Evolutionary conservation across 2,113 vertebrate genomes (phyloP).

Genomic region (Hipposideros armiger): DNA sequence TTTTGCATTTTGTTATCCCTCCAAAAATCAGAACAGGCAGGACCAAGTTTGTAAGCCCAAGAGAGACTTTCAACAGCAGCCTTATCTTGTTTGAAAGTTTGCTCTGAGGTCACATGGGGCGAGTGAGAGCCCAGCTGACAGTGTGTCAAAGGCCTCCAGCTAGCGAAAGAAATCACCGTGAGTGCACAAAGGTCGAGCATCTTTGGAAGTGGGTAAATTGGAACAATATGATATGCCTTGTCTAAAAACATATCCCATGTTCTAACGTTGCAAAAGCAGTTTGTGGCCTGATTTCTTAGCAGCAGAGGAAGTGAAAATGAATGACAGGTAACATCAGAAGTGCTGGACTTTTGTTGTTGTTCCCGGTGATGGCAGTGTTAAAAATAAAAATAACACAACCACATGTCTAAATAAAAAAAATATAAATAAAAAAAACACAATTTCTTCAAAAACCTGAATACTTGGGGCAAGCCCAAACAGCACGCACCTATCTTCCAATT

Average conservation of each 20-base stretch:
- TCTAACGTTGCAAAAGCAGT: slow-evolving; percentile 60
- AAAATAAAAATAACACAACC: slow-evolving; percentile 38
- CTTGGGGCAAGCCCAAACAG: slow-evolving; percentile 68
- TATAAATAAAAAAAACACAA: neutral
- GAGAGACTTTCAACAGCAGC: slow-evolving; percentile 60
- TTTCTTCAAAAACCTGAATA: slow-evolving; percentile 33
- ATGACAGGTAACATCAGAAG: slow-evolving; percentile 66
- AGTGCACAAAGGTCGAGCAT: slow-evolving; percentile 58
- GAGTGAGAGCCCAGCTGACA: slow-evolving; percentile 44
- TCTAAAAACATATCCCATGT: slow-evolving; percentile 69
- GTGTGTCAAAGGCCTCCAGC: slow-evolving; percentile 65
- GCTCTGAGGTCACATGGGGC: slow-evolving; percentile 51
- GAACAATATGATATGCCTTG: slow-evolving; percentile 59
- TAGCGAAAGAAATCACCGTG: slow-evolving; percentile 32
- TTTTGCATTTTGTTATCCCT: slow-evolving; percentile 45
- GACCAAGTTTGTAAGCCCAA: slow-evolving; percentile 9
- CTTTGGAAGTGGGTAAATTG: slow-evolving; percentile 82
- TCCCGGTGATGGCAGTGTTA: neutral
- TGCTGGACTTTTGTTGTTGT: slow-evolving; percentile 30
- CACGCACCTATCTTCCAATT: slow-evolving; percentile 76
- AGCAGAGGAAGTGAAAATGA: slow-evolving; percentile 27
- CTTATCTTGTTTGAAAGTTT: slow-evolving; percentile 75
- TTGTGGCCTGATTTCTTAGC: neutral
- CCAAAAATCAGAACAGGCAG: neutral
- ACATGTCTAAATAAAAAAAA: neutral